A percentile compares a stretch with the other conserved stretches of the same genome.
Conservation (phyloP, 2,797 vertebrate genomes). For the Synanceia verrucosa region DNA sequence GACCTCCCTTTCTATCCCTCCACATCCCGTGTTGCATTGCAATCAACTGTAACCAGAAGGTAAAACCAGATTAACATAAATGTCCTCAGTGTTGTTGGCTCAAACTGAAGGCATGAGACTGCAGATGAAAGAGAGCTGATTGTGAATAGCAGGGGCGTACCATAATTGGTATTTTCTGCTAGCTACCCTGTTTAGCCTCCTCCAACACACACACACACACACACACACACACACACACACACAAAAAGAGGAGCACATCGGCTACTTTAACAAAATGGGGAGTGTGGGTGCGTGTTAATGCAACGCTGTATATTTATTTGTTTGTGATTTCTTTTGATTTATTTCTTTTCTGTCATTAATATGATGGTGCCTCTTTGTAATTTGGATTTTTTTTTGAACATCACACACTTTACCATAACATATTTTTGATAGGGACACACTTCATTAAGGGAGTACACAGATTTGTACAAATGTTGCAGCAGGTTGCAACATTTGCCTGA, state of each 20-base stretch:
- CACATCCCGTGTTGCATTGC: constrained; percentile 42
- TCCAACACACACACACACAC: too few relatives aligned
- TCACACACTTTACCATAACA: not conserved
- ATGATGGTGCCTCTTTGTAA: constrained; percentile 1
- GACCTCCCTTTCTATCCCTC: constrained; percentile 18
- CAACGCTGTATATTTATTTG: constrained; percentile 23
- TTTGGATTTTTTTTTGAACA: not conserved
- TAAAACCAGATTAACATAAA: constrained; percentile 69
- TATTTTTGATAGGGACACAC: not conserved
- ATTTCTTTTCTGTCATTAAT: not conserved
- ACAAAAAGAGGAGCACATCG: constrained; percentile 48
- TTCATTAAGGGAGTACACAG: constrained; percentile 18
- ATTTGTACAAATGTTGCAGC: constrained; percentile 46
- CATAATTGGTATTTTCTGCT: constrained; percentile 78
- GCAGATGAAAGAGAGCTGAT: constrained; percentile 70
- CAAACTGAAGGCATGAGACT: constrained; percentile 47
- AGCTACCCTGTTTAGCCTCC: constrained; percentile 49
- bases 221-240: too few relatives aligned
- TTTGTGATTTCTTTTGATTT: constrained; percentile 1
- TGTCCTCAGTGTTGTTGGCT: constrained; percentile 51
- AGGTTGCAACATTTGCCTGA: constrained; percentile 48
- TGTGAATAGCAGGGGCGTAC: constrained; percentile 61
- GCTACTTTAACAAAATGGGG: constrained; percentile 52
- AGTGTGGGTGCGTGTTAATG: constrained; percentile 59
- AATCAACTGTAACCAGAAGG: constrained; percentile 51